These are phyloP conservation scores for Tipula lateralis DNA, from an alignment of 2,888 invertebrate species.

Conservation along the genomic window DNA sequence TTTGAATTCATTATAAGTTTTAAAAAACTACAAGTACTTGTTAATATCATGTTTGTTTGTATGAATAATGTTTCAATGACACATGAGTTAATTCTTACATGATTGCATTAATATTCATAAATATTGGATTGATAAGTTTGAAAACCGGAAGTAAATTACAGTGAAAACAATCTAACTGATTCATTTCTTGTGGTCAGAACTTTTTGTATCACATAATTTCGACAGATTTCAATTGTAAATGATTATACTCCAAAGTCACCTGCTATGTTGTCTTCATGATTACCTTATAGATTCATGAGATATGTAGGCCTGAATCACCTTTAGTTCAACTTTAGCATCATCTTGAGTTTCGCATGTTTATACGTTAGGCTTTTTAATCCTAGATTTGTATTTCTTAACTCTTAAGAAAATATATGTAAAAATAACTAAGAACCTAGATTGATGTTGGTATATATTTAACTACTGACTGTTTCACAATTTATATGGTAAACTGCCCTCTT, in stretches of 20 bases:
- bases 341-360: too few relatives aligned
- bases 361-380: too few relatives aligned
- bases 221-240: not conserved
- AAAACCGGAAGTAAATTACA: not conserved
- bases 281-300: too few relatives aligned
- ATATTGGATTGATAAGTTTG: not conserved
- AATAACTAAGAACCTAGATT: too few relatives aligned
- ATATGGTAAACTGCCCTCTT: too few relatives aligned
- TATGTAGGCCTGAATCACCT: too few relatives aligned
- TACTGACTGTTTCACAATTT: too few relatives aligned
- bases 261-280: not conserved
- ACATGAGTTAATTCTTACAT: not conserved
- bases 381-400: too few relatives aligned
- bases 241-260: not conserved
- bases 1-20: not conserved
- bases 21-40: not conserved
- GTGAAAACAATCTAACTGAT: not conserved
- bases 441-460: too few relatives aligned
- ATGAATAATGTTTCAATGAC: not conserved
- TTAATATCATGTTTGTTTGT: not conserved
- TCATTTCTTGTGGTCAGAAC: not conserved
- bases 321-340: too few relatives aligned
- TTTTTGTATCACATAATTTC: not conserved
- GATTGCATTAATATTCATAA: not conserved
- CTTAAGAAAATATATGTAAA: too few relatives aligned